Evolutionary conservation across 2,113 vertebrate genomes (phyloP), one percentile per base, ranked within the genome.

Genomic region (Aegithalos caudatus): DNA sequence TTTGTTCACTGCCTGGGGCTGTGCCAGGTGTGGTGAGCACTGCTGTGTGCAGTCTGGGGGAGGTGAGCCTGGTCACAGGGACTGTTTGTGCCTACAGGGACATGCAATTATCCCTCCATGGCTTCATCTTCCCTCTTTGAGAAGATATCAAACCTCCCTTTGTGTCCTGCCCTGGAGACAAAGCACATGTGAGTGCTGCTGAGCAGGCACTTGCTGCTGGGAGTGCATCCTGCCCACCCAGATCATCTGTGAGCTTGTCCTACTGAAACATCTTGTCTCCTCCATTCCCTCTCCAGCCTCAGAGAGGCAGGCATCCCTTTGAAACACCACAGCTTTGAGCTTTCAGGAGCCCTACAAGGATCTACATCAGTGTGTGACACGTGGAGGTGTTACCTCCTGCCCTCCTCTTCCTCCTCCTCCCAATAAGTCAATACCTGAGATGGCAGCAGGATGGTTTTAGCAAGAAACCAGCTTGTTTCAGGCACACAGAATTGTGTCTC

Each of bases 121-220:
- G 54, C 51, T 72, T 67, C 38, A 21, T 57, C 80, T 44, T 62
- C 56, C 21, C 51, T 57, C 82, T 71, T 50, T 73, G 65, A 70
- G 60, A 40, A 73, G 27, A 29, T 8, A 12, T 13, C 45, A 73
- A n/a, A 57, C 29, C 69, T 94, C 33, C 29, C 27, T 54, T 64
- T n/a, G n/a, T n/a, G n/a, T n/a, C 25, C 48, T 77, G 33, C 60
- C 44, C 56, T 14, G 14, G 61, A 61, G 65, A 51, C 29, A 71
- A 54, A 62, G 44, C 1, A 3, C 27, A 12, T 11, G 5, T 1
- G 1, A 48, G 35, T 67, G n/a, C 45, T 2, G 1, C 27, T 65
- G 42, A 81, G 86, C 47, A 7, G 58, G 40, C 19, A 18, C 44
- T 86, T 10, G 0, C 25, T 90, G 53, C 48, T 91, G 37, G 17